Conservation (phyloP, 2,888 invertebrate genomes). For the Carabus problematicus region DNA sequence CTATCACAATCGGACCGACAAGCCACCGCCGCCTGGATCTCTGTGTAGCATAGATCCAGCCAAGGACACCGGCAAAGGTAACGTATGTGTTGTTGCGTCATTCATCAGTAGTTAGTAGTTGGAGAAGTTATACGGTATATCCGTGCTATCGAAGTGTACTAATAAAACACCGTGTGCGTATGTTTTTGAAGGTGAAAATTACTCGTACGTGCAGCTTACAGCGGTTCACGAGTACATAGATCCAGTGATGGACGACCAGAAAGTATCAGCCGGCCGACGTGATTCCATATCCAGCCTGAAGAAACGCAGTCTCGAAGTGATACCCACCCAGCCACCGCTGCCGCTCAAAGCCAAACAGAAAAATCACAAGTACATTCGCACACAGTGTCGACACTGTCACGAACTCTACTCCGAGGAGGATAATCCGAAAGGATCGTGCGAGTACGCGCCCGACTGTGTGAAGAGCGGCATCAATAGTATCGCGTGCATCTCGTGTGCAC, state of each 20-base stretch:
- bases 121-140: slow-evolving; percentile 3
- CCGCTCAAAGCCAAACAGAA: slow-evolving; percentile 56
- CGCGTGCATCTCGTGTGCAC: slow-evolving; percentile 84
- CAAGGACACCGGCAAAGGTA: slow-evolving; percentile 53
- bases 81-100: slow-evolving; percentile 6
- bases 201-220: slow-evolving; percentile 85
- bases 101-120: not conserved
- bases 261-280: slow-evolving; percentile 56
- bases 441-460: slow-evolving; percentile 86
- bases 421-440: slow-evolving; percentile 85
- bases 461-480: slow-evolving; percentile 80
- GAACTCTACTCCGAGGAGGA: slow-evolving; percentile 83
- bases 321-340: slow-evolving; percentile 62
- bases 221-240: slow-evolving; percentile 89
- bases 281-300: slow-evolving; percentile 70
- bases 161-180: too few relatives aligned
- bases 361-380: slow-evolving; percentile 59
- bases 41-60: slow-evolving; percentile 51
- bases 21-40: slow-evolving; percentile 53
- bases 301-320: slow-evolving; percentile 67
- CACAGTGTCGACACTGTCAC: slow-evolving; percentile 75
- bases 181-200: slow-evolving; percentile 66
- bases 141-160: not conserved
- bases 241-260: slow-evolving; percentile 70
- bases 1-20: slow-evolving; percentile 64